A percentile compares a stretch with the other conserved stretches of the same genome.
Conservation (phyloP, 2,888 invertebrate species). For the Andrena haemorrhoa region DNA sequence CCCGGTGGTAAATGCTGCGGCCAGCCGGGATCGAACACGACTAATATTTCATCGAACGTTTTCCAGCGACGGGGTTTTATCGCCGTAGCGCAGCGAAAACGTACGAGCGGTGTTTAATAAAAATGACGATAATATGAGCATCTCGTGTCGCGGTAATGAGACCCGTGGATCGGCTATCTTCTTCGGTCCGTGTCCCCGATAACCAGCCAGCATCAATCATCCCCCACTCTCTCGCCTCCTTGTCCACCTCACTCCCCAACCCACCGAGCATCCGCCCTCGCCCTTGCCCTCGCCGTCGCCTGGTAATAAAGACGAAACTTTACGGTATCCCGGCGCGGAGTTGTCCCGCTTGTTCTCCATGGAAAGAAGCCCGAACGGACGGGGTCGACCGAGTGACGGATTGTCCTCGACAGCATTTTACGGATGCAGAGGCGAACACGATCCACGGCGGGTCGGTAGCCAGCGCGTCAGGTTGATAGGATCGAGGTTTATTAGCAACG, state of each 20-base stretch:
- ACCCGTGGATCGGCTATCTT: constrained; percentile 73
- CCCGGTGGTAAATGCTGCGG: constrained; percentile 13
- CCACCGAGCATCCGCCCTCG: constrained; percentile 41
- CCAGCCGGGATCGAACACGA: constrained; percentile 25
- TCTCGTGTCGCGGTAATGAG: constrained; percentile 83
- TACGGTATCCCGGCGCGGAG: constrained; percentile 52
- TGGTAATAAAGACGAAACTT: constrained; percentile 79
- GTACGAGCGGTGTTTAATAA: constrained; percentile 81
- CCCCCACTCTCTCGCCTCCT: constrained; percentile 32
- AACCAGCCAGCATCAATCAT: constrained; percentile 73
- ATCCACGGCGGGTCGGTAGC: constrained; percentile 48
- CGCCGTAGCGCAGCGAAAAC: constrained; percentile 61
- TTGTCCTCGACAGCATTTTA: constrained; percentile 45
- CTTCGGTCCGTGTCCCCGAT: constrained; percentile 73
- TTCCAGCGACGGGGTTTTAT: constrained; percentile 64
- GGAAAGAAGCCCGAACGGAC: constrained; percentile 17
- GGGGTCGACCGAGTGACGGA: constrained; percentile 44
- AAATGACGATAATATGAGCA: constrained; percentile 84
- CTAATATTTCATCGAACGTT: constrained; percentile 66
- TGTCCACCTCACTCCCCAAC: constrained; percentile 11
- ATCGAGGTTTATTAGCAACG: constrained; percentile 32
- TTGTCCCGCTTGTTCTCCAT: constrained; percentile 14
- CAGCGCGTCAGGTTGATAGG: constrained; percentile 19
- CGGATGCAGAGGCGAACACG: constrained; percentile 48
- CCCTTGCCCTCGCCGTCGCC: constrained; percentile 31